phyloP scores from a whole-genome alignment of 2,888 invertebrate species.

The Monopis laevigella region DNA sequence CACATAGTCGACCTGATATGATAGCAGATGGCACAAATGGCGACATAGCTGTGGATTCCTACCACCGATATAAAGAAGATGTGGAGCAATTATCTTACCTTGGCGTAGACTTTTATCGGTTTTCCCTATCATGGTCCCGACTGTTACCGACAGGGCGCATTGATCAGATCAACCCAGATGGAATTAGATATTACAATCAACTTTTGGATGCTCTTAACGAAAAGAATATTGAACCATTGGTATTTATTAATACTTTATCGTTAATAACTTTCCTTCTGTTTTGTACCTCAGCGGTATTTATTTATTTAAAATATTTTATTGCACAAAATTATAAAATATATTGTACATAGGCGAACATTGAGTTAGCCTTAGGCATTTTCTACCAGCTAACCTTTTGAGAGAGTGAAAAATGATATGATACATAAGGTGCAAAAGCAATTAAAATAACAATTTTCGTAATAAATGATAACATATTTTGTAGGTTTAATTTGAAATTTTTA shows the following conservation, averaged over 20 bases:
- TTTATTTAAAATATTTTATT: too few relatives aligned
- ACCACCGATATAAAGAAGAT: conserved; percentile 71
- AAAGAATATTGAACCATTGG: conserved; percentile 70
- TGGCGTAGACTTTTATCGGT: conserved; percentile 65
- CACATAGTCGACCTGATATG: conserved; percentile 64
- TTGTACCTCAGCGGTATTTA: too few relatives aligned
- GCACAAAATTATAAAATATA: too few relatives aligned
- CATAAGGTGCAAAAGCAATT: too few relatives aligned
- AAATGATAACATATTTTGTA: not conserved
- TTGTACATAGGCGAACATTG: too few relatives aligned
- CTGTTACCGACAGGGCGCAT: conserved; percentile 69
- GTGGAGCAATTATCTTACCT: conserved; percentile 56
- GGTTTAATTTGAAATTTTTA: conserved; percentile 22
- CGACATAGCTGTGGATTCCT: conserved; percentile 76
- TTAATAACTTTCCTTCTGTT: too few relatives aligned
- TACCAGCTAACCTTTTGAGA: too few relatives aligned
- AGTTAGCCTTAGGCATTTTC: too few relatives aligned
- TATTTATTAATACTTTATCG: too few relatives aligned
- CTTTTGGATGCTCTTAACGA: conserved; percentile 70
- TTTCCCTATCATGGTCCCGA: conserved; percentile 72
- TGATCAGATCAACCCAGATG: conserved; percentile 65
- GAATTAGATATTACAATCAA: conserved; percentile 72
- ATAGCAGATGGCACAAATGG: conserved; percentile 70
- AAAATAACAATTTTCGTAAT: not conserved
- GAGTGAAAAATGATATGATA: too few relatives aligned